phyloP scores from a whole-genome alignment of 2,113 vertebrate species.

The Gavialis gangeticus region DNA sequence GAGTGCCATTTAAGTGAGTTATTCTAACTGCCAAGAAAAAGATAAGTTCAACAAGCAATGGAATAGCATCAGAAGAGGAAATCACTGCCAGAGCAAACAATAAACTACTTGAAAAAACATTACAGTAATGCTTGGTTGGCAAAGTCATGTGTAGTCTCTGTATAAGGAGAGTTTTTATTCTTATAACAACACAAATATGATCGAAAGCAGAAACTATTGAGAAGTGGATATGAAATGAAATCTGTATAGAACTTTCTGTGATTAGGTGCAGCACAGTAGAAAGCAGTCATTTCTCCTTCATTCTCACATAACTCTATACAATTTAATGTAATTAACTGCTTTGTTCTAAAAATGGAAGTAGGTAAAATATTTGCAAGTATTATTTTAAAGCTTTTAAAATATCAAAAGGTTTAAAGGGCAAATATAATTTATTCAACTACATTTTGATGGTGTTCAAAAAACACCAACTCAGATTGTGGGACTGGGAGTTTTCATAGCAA shows the following conservation, averaged over 20 bases:
- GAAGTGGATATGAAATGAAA: not conserved
- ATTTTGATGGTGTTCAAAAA: not conserved
- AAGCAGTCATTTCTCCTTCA: not conserved
- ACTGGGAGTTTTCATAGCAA: not conserved
- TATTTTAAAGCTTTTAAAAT: not conserved
- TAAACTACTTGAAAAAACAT: not conserved
- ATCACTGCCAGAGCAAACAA: not conserved
- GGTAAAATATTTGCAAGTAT: not conserved
- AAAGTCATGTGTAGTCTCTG: not conserved
- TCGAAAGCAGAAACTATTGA: constrained; percentile 12
- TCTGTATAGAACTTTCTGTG: not conserved
- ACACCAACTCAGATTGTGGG: not conserved
- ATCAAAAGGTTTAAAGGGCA: not conserved
- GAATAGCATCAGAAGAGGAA: not conserved
- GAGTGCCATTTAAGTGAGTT: not conserved
- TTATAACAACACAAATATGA: not conserved
- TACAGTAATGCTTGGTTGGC: not conserved
- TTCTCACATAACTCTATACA: not conserved
- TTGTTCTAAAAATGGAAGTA: not conserved
- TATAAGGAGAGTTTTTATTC: not conserved
- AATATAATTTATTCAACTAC: not conserved
- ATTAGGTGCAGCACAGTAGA: not conserved
- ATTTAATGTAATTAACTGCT: not conserved
- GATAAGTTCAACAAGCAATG: not conserved
- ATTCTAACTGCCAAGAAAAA: not conserved